Evolutionary conservation across 2,888 invertebrate species (phyloP).

Genomic region (Lomographa bimaculata): DNA sequence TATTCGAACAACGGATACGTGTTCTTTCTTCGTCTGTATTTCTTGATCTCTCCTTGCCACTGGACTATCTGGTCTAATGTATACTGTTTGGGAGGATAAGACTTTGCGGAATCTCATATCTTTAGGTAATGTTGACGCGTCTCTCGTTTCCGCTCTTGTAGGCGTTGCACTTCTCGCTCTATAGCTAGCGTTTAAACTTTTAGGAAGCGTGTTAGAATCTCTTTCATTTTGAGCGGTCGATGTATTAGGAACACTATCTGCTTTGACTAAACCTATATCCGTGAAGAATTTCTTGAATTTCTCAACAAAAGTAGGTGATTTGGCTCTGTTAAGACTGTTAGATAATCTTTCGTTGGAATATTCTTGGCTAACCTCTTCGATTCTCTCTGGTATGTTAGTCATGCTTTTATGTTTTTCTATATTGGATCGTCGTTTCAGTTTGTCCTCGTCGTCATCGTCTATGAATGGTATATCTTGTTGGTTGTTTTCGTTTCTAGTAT

Average conservation of each 20-base stretch:
- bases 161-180: conserved; percentile 64
- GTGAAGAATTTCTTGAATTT: conserved; percentile 76
- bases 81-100: conserved; percentile 70
- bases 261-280: conserved; percentile 69
- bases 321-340: conserved; percentile 67
- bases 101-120: conserved; percentile 77
- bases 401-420: conserved; percentile 74
- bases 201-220: conserved; percentile 60
- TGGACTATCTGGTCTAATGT: conserved; percentile 67
- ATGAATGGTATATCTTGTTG: conserved; percentile 77
- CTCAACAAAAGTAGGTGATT: conserved; percentile 75
- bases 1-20: conserved; percentile 69
- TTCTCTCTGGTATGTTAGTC: conserved; percentile 71
- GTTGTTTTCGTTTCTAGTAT: conserved; percentile 74
- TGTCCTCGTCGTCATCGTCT: conserved; percentile 71
- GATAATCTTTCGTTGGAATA: conserved; percentile 61
- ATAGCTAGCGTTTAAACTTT: conserved; percentile 64
- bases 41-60: conserved; percentile 43
- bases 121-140: conserved; percentile 70
- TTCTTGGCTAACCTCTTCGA: conserved; percentile 65
- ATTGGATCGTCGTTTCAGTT: conserved; percentile 51
- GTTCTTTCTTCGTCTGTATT: conserved; percentile 53
- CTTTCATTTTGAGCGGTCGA: conserved; percentile 24
- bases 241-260: conserved; percentile 48
- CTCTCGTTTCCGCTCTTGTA: conserved; percentile 51